Evolutionary conservation across 30 jellyfish, hydroid and myxozoan species (phyloP).

Genomic region (Chrysaora quinquecirrha): DNA sequence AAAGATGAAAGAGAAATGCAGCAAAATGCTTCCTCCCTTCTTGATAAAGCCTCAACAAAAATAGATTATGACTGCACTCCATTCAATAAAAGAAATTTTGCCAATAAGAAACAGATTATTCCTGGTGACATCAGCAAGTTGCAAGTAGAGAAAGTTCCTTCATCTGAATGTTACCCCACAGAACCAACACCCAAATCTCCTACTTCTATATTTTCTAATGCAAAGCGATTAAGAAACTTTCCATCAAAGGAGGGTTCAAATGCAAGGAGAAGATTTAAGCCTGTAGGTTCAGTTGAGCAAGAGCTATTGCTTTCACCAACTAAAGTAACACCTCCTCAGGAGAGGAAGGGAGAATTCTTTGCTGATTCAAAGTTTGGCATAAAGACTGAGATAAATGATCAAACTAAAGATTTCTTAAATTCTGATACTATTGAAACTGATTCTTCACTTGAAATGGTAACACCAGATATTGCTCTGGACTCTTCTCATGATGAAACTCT

Average conservation of each 20-base stretch:
- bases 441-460: slow-evolving; percentile 58
- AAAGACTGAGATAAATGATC: not conserved
- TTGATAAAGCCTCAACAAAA: no score
- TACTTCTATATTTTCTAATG: not conserved
- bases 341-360: not conserved
- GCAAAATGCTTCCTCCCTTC: no score
- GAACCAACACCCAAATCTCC: not conserved
- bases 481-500: no score
- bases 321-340: not conserved
- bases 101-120: no score
- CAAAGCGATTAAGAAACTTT: not conserved
- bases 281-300: slow-evolving; percentile 18
- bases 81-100: no score
- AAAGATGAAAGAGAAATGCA: no score
- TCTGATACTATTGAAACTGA: slow-evolving; percentile 10
- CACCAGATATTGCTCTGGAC: slow-evolving; percentile 47
- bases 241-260: slow-evolving; percentile 13
- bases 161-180: no score
- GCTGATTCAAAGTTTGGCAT: not conserved
- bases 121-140: no score
- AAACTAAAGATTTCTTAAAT: no score
- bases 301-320: not conserved
- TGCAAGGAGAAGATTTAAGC: slow-evolving; percentile 35
- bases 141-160: no score
- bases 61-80: no score